A percentile compares a stretch with the other conserved stretches of the same genome.
Evolutionary conservation across 2,797 vertebrate genomes (phyloP).

Genomic region (Acestrorhynchus altus): DNA sequence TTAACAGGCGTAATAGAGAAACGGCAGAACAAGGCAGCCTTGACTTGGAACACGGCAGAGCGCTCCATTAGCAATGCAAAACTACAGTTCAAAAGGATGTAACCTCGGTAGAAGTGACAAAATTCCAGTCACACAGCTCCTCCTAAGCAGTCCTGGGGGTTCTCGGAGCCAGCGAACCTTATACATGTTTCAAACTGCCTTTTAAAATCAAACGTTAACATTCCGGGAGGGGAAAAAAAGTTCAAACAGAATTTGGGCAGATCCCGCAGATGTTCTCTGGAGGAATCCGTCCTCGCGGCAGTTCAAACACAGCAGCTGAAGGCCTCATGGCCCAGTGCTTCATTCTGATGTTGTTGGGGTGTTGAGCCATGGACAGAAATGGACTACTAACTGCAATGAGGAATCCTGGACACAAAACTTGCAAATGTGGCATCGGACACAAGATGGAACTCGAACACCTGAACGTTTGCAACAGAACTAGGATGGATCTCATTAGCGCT

Average conservation of each 20-base stretch:
- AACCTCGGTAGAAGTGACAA: conserved; percentile 53
- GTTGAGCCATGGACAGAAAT: conserved; percentile 40
- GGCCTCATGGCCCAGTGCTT: conserved; percentile 41
- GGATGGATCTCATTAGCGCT: neutral
- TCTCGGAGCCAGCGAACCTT: conserved; percentile 50
- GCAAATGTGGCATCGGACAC: neutral
- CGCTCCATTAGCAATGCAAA: conserved; percentile 50
- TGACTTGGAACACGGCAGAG: neutral
- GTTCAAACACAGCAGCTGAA: conserved; percentile 50
- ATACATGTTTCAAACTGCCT: conserved; percentile 56
- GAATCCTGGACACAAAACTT: neutral
- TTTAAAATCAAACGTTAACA: conserved; percentile 62
- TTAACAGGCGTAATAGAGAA: neutral
- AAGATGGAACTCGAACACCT: neutral
- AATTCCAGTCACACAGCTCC: conserved; percentile 54
- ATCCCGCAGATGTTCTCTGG: conserved; percentile 48
- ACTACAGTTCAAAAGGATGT: conserved; percentile 52
- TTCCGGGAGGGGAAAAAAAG: conserved; percentile 37
- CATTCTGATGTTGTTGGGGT: conserved; percentile 49
- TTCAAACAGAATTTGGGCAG: conserved; percentile 55
- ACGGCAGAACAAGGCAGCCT: conserved; percentile 9
- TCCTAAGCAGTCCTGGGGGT: conserved; percentile 56
- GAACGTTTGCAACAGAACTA: neutral
- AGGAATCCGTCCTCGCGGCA: conserved; percentile 53
- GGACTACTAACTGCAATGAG: neutral